phyloP scores from a whole-genome alignment of 2,888 invertebrate genomes.

The Criorhina ranunculi region DNA sequence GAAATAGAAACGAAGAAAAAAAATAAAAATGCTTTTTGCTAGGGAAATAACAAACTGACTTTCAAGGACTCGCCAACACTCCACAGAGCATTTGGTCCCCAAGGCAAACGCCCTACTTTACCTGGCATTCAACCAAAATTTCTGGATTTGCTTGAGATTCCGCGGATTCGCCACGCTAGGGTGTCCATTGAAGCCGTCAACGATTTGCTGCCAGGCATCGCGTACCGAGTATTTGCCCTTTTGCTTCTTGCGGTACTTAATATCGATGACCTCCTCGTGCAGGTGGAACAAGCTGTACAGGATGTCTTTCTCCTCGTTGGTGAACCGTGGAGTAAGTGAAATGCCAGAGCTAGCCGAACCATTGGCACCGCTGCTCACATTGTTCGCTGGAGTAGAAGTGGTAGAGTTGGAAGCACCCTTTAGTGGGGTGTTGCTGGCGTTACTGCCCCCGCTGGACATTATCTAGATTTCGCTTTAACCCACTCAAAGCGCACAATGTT shows the following conservation, averaged over 20 bases:
- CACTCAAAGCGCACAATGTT: constrained; percentile 38
- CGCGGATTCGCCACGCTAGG: constrained; percentile 81
- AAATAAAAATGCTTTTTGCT: constrained; percentile 1
- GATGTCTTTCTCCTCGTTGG: constrained; percentile 83
- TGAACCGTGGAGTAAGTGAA: constrained; percentile 83
- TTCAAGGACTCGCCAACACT: no score
- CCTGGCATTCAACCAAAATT: constrained; percentile 84
- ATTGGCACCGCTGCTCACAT: constrained; percentile 54
- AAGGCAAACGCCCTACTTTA: constrained; percentile 68
- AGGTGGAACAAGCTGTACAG: constrained; percentile 82
- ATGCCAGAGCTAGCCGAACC: constrained; percentile 68
- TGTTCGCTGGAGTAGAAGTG: constrained; percentile 46
- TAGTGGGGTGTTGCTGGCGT: constrained; percentile 41
- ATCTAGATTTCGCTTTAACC: constrained; percentile 18
- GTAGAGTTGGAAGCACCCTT: constrained; percentile 35
- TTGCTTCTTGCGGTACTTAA: constrained; percentile 83
- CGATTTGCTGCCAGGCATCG: constrained; percentile 83
- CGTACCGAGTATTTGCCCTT: constrained; percentile 83
- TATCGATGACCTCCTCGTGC: constrained; percentile 84
- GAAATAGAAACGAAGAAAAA: background rate
- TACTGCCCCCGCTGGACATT: constrained; percentile 61
- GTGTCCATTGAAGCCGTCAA: constrained; percentile 82
- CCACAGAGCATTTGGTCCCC: no score
- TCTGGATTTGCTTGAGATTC: constrained; percentile 84
- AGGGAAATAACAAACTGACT: constrained; percentile 52